Base-by-base conservation (phyloP, 2,797 vertebrate genomes). In the Phoebastria nigripes region DNA sequence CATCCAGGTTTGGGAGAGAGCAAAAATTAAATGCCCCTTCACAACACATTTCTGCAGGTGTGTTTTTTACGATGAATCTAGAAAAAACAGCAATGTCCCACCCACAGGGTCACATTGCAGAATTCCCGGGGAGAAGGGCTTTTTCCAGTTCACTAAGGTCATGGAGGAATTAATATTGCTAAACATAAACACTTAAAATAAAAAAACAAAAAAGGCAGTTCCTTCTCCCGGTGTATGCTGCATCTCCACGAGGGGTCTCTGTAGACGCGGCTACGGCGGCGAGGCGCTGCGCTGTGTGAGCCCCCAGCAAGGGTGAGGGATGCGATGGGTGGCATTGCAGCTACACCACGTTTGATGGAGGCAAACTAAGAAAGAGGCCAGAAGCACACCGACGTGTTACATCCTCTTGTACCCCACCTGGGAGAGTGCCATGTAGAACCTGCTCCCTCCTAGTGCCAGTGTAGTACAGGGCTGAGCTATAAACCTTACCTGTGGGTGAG, bases 341-440 rank as follows among this genome's bases (percentile, higher is more conserved):
- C 44, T 42, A 4, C 15, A 8, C 25, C 35, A 9, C 21, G 12
- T 41, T 61, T 24, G 14, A 33, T 26, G 35, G 18, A 62, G 15
- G 4, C 14, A 41, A 54, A 8, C 8, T 18, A 14, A 35, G 21
- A 39, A 49, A 46, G 41, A 54, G 31, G 19, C 3, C 39, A 69
- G 46, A 42, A 54, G 14, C 13, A 24, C 0, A 8, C 0, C 1
- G 18, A 12, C 1, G 1, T 4, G 1, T 31, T 46, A 3, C 3
- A 1, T 5, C 19, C 18, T 28, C 55, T 46, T 3, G 6, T 4
- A 8, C 4, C 16, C 22, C 3, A 15, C 21, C 11, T 24, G 42
- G 26, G n/a, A 81, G 29, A 51, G 24, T 15, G 14, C 21, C 18
- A 7, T 1, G 0, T 4, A 56, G 35, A 18, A 62, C 7, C 3